phyloP scores from a whole-genome alignment of 2,888 invertebrate species.

The Oxycera nigricornis region DNA sequence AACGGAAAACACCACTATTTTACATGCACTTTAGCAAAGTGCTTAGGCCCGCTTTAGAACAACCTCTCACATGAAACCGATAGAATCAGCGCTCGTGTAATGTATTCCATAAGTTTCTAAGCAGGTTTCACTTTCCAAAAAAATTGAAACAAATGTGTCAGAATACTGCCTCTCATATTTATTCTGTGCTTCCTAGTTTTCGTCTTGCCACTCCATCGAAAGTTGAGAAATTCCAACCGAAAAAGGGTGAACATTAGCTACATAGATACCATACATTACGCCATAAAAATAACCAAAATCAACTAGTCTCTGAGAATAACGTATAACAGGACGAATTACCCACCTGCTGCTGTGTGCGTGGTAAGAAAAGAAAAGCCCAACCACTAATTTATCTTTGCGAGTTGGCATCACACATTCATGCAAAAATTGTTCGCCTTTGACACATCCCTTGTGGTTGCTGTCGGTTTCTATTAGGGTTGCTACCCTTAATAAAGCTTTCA shows the following conservation, averaged over 20 bases:
- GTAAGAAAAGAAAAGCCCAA: constrained; percentile 29
- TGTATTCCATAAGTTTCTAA: neutral
- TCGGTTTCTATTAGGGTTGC: neutral
- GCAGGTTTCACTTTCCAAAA: neutral
- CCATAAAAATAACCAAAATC: constrained; percentile 26
- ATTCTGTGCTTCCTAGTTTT: neutral
- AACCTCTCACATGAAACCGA: neutral
- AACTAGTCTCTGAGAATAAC: neutral
- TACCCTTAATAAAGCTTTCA: too few relatives aligned
- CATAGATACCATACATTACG: constrained; percentile 10
- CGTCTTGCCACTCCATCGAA: neutral
- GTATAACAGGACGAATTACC: neutral
- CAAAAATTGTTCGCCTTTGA: neutral
- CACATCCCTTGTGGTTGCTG: neutral
- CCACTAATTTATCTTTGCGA: constrained; percentile 29
- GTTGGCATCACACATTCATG: neutral
- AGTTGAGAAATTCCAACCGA: neutral
- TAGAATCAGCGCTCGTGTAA: neutral
- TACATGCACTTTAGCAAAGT: neutral
- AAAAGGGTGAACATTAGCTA: constrained; percentile 34
- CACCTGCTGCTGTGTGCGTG: constrained; percentile 16
- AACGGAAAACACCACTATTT: neutral
- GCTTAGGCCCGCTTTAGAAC: neutral
- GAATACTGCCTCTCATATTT: neutral
- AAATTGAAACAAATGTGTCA: neutral